Conservation (phyloP, 2,888 invertebrate species). For the Falcaria lacertinaria region DNA sequence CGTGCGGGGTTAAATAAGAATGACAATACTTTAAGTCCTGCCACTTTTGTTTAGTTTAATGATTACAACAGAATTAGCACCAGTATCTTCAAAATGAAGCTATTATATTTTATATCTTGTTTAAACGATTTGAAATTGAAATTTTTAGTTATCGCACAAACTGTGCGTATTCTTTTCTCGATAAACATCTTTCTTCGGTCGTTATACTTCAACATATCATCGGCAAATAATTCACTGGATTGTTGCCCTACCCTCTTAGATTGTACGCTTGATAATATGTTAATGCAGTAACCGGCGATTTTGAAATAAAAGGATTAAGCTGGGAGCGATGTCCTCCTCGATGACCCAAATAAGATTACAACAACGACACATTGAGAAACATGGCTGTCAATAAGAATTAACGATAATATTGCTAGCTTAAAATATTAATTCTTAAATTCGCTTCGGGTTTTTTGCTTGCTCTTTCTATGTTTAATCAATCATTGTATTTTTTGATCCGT, state of each 20-base stretch:
- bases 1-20: no score
- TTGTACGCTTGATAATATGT: slow-evolving; percentile 70
- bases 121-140: slow-evolving; percentile 7
- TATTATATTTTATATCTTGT: no score
- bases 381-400: slow-evolving; percentile 70
- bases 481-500: background rate
- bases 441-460: slow-evolving; percentile 16
- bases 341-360: slow-evolving; percentile 75
- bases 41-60: no score
- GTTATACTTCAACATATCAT: slow-evolving; percentile 62
- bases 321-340: slow-evolving; percentile 62
- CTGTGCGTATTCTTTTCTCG: slow-evolving; percentile 16
- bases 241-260: slow-evolving; percentile 64
- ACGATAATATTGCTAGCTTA: slow-evolving; percentile 59
- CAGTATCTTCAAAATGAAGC: no score
- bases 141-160: slow-evolving; percentile 28
- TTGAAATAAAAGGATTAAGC: slow-evolving; percentile 64
- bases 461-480: slow-evolving; percentile 8
- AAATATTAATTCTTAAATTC: slow-evolving; percentile 33
- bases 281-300: slow-evolving; percentile 63
- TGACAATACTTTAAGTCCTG: no score
- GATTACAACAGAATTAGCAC: no score
- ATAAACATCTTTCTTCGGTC: slow-evolving; percentile 22
- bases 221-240: slow-evolving; percentile 68
- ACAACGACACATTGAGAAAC: slow-evolving; percentile 45